Base-by-base conservation (phyloP, 2,797 vertebrate species). In the Phaenicophaeus curvirostris region DNA sequence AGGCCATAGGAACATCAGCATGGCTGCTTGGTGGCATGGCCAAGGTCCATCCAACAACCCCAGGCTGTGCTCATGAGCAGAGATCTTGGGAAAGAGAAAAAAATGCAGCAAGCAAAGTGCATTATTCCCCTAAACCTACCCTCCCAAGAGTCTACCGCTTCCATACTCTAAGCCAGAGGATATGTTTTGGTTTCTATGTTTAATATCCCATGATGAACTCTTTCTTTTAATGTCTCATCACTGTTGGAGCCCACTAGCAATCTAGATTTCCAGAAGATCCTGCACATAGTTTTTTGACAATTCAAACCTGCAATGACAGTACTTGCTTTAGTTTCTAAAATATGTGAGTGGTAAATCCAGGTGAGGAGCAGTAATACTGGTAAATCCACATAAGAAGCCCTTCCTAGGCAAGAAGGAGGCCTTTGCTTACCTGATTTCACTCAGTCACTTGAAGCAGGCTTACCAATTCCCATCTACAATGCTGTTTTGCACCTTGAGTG, bases 11-110 rank as follows among this genome's bases (percentile, higher is more conserved):
- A 72, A 71, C 69, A 41, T 8, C 42, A 8, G 15, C 14, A 35
- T 3, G 11, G 17, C 61, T 66, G 31, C 69, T 58, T 0, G 0
- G 13, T 41, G 35, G 9, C 42, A 4, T 25, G 39, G 14, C 35
- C 44, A 13, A 62, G 44, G 23, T 9, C 28, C 75, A 67, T 6
- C 54, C 48, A 89, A 41, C 35, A n/a, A n/a, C n/a, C n/a, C n/a
- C n/a, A n/a, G 1, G 19, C 55, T 46, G 39, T 31, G 46, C 63
- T 61, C 37, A 41, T 5, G 55, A 66, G 76, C 39, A 69, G 74
- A 46, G 41, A 35, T 27, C 21, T 1, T 28, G n/a, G 35, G 28
- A 50, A 87, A 51, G 31, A 42, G 27, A 27, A 57, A 5, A 67
- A 74, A 68, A 17, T 1, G 74, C 10, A 63, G n/a, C n/a, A 67